These are phyloP conservation scores for Macheiramphus alcinus DNA, from an alignment of 2,113 vertebrate species.

Conservation along the genomic window DNA sequence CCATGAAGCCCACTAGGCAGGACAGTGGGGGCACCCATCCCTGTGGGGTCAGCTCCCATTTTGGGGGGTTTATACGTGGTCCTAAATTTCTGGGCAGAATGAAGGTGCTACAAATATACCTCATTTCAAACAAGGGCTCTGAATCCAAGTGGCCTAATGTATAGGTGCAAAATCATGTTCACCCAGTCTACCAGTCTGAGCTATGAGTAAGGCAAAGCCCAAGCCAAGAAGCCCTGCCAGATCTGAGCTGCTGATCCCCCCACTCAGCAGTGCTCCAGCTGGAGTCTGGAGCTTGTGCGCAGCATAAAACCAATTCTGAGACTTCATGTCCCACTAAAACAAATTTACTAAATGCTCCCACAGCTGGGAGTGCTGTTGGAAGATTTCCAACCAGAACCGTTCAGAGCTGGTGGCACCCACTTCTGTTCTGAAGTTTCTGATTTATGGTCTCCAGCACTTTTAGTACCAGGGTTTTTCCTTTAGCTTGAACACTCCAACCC, in stretches of 20 bases:
- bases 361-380: background rate
- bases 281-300: background rate
- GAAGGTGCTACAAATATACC: background rate
- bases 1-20: background rate
- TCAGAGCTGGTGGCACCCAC: rapidly evolving
- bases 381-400: background rate
- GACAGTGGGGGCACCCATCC: background rate
- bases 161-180: background rate
- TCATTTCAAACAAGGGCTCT: background rate
- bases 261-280: background rate
- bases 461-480: background rate
- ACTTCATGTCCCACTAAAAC: background rate
- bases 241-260: background rate
- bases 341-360: background rate
- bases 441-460: background rate
- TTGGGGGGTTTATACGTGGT: background rate
- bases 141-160: background rate
- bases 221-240: background rate
- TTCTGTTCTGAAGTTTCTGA: background rate
- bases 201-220: background rate
- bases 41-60: rapidly evolving
- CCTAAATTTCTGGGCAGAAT: background rate
- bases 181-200: background rate
- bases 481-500: background rate
- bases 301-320: background rate